A percentile compares a stretch with the other conserved stretches of the same genome.
Conservation (phyloP, 2,888 invertebrate genomes). For the Drosophila mettleri region DNA sequence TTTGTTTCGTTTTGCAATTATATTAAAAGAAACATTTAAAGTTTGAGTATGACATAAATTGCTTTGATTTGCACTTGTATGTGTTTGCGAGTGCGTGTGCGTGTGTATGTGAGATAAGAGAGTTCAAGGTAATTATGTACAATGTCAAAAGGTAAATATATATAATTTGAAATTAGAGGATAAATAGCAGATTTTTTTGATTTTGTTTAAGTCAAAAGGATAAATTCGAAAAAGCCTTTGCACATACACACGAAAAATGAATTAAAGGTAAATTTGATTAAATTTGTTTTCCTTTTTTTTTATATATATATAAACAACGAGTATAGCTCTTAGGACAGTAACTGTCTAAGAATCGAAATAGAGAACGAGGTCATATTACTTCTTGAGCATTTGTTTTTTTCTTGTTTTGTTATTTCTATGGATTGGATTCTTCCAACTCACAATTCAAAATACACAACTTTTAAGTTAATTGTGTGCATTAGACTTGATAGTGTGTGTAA, state of each 20-base stretch:
- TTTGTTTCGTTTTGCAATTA: constrained; percentile 12
- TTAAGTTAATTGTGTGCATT: constrained; percentile 55
- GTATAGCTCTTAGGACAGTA: constrained; percentile 71
- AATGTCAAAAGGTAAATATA: constrained; percentile 49
- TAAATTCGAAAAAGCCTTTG: constrained; percentile 65
- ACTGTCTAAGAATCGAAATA: constrained; percentile 72
- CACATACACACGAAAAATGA: constrained; percentile 73
- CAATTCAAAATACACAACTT: constrained; percentile 68
- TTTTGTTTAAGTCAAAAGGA: constrained; percentile 21
- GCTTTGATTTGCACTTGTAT: constrained; percentile 52
- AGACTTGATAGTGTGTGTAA: constrained; percentile 59
- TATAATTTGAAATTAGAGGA: constrained; percentile 41
- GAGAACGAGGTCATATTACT: constrained; percentile 52
- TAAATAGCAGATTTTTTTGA: constrained; percentile 20
- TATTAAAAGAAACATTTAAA: constrained; percentile 48
- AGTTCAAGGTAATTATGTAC: constrained; percentile 64
- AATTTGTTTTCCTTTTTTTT: constrained; percentile 12
- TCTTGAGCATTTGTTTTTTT: constrained; percentile 63
- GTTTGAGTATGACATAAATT: constrained; percentile 69
- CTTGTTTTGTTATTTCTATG: constrained; percentile 17
- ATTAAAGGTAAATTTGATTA: constrained; percentile 38
- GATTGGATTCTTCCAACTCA: constrained; percentile 26
- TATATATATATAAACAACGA: constrained; percentile 66
- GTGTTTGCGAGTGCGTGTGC: constrained; percentile 29
- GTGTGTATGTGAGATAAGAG: constrained; percentile 35